Conservation (phyloP, 2,888 invertebrate genomes). For the Mesodorylaimus sp. region DNA sequence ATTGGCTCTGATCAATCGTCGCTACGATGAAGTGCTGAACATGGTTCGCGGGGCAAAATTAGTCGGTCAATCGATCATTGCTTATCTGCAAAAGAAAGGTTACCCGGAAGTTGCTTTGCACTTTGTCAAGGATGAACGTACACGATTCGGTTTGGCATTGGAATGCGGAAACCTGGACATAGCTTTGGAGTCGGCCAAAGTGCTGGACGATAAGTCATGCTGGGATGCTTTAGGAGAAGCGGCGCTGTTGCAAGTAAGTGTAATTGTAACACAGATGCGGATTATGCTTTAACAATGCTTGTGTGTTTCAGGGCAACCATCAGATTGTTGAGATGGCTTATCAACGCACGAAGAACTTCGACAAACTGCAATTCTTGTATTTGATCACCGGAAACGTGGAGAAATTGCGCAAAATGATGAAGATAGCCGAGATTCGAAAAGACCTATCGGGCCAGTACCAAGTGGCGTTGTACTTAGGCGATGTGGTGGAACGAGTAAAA, state of each 20-base stretch:
- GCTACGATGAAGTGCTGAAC: constrained; percentile 65
- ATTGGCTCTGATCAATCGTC: constrained; percentile 78
- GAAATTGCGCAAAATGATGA: constrained; percentile 93
- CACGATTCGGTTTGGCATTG: constrained; percentile 75
- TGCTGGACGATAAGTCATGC: constrained; percentile 74
- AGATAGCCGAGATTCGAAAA: constrained; percentile 93
- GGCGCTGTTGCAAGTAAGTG: constrained; percentile 56
- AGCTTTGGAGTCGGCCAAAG: constrained; percentile 83
- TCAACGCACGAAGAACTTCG: constrained; percentile 96
- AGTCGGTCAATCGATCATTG: constrained; percentile 95
- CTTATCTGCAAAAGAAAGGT: constrained; percentile 82
- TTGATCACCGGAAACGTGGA: constrained; percentile 93
- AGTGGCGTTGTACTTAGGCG: constrained; percentile 74
- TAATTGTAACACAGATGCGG: neutral
- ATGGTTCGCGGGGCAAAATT: constrained; percentile 91
- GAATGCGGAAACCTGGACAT: constrained; percentile 93
- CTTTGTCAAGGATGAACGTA: constrained; percentile 96
- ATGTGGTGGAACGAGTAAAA: constrained; percentile 40
- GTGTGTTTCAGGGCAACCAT: constrained; percentile 18
- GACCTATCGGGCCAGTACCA: constrained; percentile 92
- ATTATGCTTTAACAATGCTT: neutral
- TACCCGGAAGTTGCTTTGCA: constrained; percentile 97
- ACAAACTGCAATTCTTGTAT: constrained; percentile 90
- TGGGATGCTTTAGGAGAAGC: constrained; percentile 90
- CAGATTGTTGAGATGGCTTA: constrained; percentile 94